Conservation (phyloP, 2,797 vertebrate genomes). For the Borostomias antarcticus region DNA sequence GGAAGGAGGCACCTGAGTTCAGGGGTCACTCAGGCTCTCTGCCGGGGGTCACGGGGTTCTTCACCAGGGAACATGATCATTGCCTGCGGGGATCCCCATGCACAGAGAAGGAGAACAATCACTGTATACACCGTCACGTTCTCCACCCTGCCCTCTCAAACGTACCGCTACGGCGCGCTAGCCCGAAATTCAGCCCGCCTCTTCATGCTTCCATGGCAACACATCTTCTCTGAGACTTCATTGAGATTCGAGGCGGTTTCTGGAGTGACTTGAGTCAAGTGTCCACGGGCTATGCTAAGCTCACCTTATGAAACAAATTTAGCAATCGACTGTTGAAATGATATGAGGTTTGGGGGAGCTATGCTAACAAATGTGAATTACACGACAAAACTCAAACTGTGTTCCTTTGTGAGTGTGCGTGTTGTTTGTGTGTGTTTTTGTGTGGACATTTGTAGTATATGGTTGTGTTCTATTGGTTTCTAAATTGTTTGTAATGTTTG, state of each 20-base stretch:
- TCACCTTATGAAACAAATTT: conserved; percentile 10
- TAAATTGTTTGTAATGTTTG: neutral
- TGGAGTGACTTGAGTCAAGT: conserved; percentile 74
- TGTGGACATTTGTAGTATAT: neutral
- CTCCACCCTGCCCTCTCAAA: neutral
- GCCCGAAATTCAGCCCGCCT: neutral
- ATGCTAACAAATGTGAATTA: conserved; percentile 7
- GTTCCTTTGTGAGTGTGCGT: neutral
- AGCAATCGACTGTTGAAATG: conserved; percentile 10
- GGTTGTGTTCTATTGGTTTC: conserved; percentile 5
- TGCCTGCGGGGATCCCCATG: neutral
- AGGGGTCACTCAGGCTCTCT: conserved; percentile 3
- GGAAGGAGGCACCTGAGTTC: neutral
- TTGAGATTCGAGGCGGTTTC: conserved; percentile 31
- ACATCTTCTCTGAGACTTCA: neutral
- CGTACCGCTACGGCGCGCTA: no score
- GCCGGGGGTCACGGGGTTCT: neutral
- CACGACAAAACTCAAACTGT: neutral
- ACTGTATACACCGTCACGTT: no score
- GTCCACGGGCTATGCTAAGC: conserved; percentile 19
- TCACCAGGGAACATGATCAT: neutral
- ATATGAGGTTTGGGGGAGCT: conserved; percentile 41
- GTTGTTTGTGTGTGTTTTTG: neutral
- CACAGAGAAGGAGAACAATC: neutral
- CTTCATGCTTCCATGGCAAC: neutral